Conservation (phyloP, 2,888 invertebrate genomes). For the Calameuta idolon region DNA sequence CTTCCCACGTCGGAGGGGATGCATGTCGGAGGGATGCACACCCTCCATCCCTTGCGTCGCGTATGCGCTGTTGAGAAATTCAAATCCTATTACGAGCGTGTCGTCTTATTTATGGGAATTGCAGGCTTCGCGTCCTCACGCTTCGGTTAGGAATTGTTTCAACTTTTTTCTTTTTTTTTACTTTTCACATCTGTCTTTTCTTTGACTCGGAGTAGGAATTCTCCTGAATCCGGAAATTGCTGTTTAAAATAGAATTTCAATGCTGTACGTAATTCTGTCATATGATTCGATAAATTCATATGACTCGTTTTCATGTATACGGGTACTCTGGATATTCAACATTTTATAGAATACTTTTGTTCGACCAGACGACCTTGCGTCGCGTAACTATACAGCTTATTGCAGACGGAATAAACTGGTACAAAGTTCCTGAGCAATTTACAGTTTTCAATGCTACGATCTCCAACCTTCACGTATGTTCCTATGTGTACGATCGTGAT, state of each 20-base stretch:
- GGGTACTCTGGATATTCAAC: neutral
- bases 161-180: neutral
- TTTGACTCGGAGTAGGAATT: neutral
- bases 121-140: neutral
- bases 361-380: neutral
- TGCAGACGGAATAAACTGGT: neutral
- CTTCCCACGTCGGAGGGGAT: neutral
- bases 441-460: neutral
- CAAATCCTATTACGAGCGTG: conserved; percentile 4
- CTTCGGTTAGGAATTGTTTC: neutral
- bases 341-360: neutral
- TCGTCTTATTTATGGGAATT: conserved; percentile 5
- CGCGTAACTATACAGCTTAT: neutral
- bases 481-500: neutral
- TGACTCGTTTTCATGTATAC: neutral
- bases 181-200: neutral
- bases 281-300: neutral
- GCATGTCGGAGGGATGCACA: too few relatives aligned
- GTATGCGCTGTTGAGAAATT: conserved; percentile 1
- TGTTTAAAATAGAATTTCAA: neutral
- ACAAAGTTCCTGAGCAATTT: neutral
- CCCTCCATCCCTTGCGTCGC: conserved; percentile 26
- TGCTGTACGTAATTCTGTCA: neutral
- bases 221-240: neutral
- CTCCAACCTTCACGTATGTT: neutral